phyloP scores from a whole-genome alignment of 2,797 vertebrate species.

The Triplophysa yarkandensis region DNA sequence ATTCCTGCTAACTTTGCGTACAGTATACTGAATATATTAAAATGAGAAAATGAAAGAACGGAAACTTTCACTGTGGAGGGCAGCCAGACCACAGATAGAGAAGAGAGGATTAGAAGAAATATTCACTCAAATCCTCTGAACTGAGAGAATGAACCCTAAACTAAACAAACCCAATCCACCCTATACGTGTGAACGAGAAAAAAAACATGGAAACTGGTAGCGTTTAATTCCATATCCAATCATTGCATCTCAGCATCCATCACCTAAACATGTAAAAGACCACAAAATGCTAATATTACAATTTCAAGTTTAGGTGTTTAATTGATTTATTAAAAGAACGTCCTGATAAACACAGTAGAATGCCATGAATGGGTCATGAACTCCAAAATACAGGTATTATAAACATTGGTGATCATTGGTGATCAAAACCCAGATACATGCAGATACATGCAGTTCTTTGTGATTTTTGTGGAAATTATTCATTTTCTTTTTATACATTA shows the following conservation, averaged over 20 bases:
- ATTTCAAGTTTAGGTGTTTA: background rate
- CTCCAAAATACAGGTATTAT: too few relatives aligned
- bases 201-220: slow-evolving; percentile 17
- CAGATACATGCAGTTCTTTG: background rate
- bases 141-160: slow-evolving; percentile 6
- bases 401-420: too few relatives aligned
- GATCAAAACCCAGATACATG: too few relatives aligned
- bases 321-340: too few relatives aligned
- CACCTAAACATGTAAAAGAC: background rate
- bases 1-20: slow-evolving; percentile 37
- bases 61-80: slow-evolving; percentile 36
- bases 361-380: too few relatives aligned
- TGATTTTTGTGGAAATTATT: too few relatives aligned
- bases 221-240: background rate
- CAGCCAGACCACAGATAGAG: background rate
- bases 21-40: slow-evolving; percentile 29
- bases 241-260: background rate
- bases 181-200: slow-evolving; percentile 14
- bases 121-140: slow-evolving; percentile 17
- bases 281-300: background rate
- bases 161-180: slow-evolving; percentile 24
- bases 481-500: too few relatives aligned
- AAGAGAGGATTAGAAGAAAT: slow-evolving; percentile 2
- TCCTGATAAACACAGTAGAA: too few relatives aligned
- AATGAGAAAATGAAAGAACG: slow-evolving; percentile 33